phyloP scores from a whole-genome alignment of 2,113 vertebrate species.

The Gymnocephalus cernua region DNA sequence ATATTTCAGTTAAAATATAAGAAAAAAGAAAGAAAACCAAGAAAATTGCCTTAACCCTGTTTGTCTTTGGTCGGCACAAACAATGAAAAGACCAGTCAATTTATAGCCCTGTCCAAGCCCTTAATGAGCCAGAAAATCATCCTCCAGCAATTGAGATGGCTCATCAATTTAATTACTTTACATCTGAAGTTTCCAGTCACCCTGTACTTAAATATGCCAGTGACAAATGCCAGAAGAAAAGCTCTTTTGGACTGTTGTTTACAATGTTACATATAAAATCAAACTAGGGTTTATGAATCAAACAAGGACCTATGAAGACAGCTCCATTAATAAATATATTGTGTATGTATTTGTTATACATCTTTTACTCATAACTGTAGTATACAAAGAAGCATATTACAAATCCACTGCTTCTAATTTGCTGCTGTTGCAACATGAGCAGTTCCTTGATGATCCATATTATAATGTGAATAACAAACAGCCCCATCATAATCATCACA shows the following conservation, averaged over 20 bases:
- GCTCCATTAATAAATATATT: not conserved
- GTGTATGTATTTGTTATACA: not conserved
- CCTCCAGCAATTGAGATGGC: conserved; percentile 66
- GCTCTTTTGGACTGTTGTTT: conserved; percentile 14
- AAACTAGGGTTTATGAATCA: conserved; percentile 33
- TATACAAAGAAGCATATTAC: not conserved
- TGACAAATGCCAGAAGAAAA: conserved; percentile 57
- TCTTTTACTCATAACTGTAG: not conserved
- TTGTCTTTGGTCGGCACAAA: conserved; percentile 63
- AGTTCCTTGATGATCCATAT: not conserved
- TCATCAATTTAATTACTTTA: conserved; percentile 81
- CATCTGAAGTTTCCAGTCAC: conserved; percentile 46
- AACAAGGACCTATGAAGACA: not conserved
- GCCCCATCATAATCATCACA: not conserved
- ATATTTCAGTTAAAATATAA: not conserved
- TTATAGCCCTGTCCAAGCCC: conserved; percentile 65
- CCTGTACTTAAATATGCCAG: conserved; percentile 54
- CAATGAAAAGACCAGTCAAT: conserved; percentile 58
- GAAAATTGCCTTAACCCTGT: conserved; percentile 39
- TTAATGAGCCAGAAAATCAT: conserved; percentile 68
- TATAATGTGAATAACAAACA: not conserved
- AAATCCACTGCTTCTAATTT: not conserved
- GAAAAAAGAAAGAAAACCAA: not conserved
- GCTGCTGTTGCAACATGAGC: not conserved
- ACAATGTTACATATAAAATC: conserved; percentile 25